Base-by-base conservation (phyloP, 2,888 invertebrate species). In the Sphaerophoria rueppellii region DNA sequence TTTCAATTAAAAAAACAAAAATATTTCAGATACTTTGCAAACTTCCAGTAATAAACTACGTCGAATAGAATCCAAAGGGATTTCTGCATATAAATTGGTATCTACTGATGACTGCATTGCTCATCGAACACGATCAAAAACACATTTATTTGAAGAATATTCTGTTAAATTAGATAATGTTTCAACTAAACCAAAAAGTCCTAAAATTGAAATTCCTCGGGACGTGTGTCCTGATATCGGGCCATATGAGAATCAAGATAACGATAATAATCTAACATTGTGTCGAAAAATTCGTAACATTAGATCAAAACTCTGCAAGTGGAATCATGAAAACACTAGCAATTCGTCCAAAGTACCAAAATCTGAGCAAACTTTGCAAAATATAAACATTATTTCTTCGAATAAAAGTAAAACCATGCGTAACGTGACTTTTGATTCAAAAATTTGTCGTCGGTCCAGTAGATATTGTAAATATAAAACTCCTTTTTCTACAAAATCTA, bases 61-160 rank as follows among this genome's bases (percentile, higher is more conserved):
- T 40, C 12, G 67, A 9, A 24, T n/a, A 24, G 58, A 11, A 63
- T 48, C 61, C 2, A 57, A 69, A 16, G 14, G n/a, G 16, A 32
- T 37, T 54, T 40, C 12, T 9, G 12, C 50, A 7, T 16, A 40
- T 24, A 16, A 43, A 14, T 48, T 37, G 37, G 43, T 58, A 7
- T 11, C 50, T 24, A 57, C 61, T 43, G 87, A 88, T 6, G 91
- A 91, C 88, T 91, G 91, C 83, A 90, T 91, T 74, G 92, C 91
- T 52, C 89, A 90, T 73, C 88, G 92, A 80, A 91, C 92, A 55
- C 89, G 92, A 43, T 92, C 92, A 16, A 92, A 90, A 87, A 91
- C 91, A 34, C 58, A 89, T 34, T 88, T 89, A 46, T 89, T 89
- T 12, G 89, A 89, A 63, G 88, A 88, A 43, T 35, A 52, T 46